Percentiles rank a stretch among this genome's conserved stretches.
Conservation (phyloP, 2,113 vertebrate genomes). For the Boulengerochromis microlepis region DNA sequence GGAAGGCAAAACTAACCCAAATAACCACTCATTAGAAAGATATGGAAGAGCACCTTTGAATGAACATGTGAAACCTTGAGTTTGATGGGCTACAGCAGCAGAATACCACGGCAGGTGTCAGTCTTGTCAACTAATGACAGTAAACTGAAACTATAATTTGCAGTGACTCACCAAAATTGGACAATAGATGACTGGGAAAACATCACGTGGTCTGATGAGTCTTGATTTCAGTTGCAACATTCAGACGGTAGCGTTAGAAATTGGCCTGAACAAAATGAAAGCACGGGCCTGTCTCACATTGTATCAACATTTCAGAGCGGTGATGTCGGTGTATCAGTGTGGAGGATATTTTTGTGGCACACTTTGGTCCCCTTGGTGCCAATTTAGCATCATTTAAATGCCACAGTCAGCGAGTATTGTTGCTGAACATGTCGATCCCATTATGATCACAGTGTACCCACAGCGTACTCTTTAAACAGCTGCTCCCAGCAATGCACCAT, state of each 20-base stretch:
- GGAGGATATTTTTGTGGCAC: neutral
- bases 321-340: neutral
- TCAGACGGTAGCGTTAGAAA: neutral
- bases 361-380: neutral
- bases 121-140: neutral
- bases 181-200: neutral
- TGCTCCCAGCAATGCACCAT: neutral
- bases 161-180: neutral
- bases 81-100: neutral
- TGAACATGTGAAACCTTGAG: neutral
- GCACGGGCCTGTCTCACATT: accelerated
- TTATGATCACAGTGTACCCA: neutral
- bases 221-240: neutral
- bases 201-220: neutral
- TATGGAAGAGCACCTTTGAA: neutral
- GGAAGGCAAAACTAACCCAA: neutral
- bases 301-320: neutral
- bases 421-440: neutral
- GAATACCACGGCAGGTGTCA: neutral
- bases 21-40: neutral
- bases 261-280: neutral
- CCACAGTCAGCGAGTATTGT: neutral
- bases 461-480: neutral
- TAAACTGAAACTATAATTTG: neutral
- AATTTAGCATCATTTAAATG: neutral